Percentiles rank a stretch among this genome's conserved stretches.
Conservation (phyloP, 2,113 vertebrate species). For the Sylvicapra grimmia region DNA sequence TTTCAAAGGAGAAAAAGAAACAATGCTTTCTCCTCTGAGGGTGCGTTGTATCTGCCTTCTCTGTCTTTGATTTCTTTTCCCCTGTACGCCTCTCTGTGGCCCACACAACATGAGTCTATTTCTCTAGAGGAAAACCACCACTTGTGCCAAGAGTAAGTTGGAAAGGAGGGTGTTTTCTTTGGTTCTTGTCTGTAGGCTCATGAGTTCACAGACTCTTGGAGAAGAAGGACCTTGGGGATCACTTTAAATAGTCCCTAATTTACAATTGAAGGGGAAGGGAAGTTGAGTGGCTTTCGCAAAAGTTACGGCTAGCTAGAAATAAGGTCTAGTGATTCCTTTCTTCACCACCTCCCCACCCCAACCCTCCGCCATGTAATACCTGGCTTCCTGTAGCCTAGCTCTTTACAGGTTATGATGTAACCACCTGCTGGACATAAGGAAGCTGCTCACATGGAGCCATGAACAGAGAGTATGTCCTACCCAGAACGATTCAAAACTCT, state of each 20-base stretch:
- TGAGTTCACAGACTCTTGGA: neutral
- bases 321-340: neutral
- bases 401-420: slow-evolving; percentile 6
- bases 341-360: accelerated
- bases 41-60: neutral
- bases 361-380: neutral
- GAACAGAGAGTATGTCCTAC: neutral
- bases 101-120: neutral
- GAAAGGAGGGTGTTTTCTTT: slow-evolving; percentile 29
- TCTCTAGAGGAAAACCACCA: neutral
- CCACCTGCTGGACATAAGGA: neutral
- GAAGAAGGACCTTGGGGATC: neutral
- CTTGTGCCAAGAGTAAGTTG: neutral
- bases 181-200: slow-evolving; percentile 6
- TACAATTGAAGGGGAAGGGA: neutral
- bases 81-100: neutral
- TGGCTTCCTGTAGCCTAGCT: neutral
- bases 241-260: neutral
- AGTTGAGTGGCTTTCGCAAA: neutral
- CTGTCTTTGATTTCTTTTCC: neutral
- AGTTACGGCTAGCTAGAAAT: neutral
- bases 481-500: neutral
- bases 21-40: neutral
- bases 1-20: slow-evolving; percentile 13
- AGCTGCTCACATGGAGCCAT: neutral